phyloP scores from a whole-genome alignment of 2,797 vertebrate species.

The Peromyscus melanophrys region DNA sequence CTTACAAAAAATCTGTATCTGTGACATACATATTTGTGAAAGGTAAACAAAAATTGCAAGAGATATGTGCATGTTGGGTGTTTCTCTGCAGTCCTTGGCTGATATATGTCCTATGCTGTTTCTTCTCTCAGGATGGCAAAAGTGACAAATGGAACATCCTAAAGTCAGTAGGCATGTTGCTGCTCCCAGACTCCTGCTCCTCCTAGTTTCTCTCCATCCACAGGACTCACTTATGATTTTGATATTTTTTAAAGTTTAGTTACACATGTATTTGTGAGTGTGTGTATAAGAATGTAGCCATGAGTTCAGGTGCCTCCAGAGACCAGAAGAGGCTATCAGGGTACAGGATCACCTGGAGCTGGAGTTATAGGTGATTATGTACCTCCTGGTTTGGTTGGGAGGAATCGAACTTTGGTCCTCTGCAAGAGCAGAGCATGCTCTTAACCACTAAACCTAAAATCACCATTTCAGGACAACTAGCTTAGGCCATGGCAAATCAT shows the following conservation, averaged over 20 bases:
- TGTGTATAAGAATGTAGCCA: background rate
- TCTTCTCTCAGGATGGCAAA: background rate
- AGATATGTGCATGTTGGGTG: background rate
- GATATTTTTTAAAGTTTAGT: background rate
- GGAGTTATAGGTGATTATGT: background rate
- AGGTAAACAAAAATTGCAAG: background rate
- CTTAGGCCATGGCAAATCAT: background rate
- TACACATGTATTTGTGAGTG: background rate
- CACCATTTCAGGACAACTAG: background rate
- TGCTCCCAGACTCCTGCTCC: background rate
- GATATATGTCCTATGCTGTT: background rate
- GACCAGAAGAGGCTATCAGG: background rate
- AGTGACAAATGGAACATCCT: background rate
- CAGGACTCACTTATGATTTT: background rate
- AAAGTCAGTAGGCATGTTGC: background rate
- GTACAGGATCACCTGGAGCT: background rate
- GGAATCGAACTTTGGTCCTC: background rate
- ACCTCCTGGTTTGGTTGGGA: background rate
- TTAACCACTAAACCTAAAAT: background rate
- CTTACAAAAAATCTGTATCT: background rate
- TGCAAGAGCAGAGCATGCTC: too few relatives aligned
- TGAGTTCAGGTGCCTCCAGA: background rate
- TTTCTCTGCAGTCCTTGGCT: background rate
- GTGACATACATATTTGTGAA: background rate
- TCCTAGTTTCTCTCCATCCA: background rate